Evolutionary conservation across 2,113 vertebrate genomes (phyloP), one percentile per base, ranked within the genome.

Genomic region (Puma concolor): DNA sequence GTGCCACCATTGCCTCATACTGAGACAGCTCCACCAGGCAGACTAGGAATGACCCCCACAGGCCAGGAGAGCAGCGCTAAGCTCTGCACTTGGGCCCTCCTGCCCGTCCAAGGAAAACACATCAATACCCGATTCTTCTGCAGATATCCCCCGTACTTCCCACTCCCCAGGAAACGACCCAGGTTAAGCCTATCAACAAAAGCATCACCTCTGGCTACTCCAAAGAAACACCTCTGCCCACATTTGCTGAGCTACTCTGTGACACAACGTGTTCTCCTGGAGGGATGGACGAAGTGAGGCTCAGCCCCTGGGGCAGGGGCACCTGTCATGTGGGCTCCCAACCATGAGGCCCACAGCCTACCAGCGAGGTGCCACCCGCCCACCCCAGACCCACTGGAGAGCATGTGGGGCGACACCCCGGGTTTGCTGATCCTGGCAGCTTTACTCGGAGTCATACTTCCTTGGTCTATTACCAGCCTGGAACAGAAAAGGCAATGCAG

Each of bases 181-280:
- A 9, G 60, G 16, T 54, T 69, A 31, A 79, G 17, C 71, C 29
- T 52, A 36, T 13, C 25, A 23, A 41, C 5, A 54, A 14, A 29
- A 44, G 16, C 6, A 5, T 79, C 88, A 50, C 29, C 67, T 80
- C 41, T 33, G 7, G n/a, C 76, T 31, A 3, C 33, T 63, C 60
- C 67, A 72, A 48, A 36, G 66, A n/a, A 48, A 67, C 76, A 60
- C 8, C 36, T 41, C 5, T 7, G 48, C 11, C 5, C 13, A 64
- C 12, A 31, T 0, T 0, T 82, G 27, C 82, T 67, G 31, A 82
- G 64, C 57, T 60, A 3, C 44, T 27, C 25, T 21, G 48, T 44
- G 67, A 82, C 2, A 0, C 41, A 64, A 31, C 15, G 3, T 0
- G 0, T 6, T 50, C 27, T 8, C 0, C 57, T 29, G 6, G 33